These are phyloP conservation scores for Gymnodraco acuticeps DNA, from an alignment of 2,797 vertebrate genomes.

Conservation along the genomic window DNA sequence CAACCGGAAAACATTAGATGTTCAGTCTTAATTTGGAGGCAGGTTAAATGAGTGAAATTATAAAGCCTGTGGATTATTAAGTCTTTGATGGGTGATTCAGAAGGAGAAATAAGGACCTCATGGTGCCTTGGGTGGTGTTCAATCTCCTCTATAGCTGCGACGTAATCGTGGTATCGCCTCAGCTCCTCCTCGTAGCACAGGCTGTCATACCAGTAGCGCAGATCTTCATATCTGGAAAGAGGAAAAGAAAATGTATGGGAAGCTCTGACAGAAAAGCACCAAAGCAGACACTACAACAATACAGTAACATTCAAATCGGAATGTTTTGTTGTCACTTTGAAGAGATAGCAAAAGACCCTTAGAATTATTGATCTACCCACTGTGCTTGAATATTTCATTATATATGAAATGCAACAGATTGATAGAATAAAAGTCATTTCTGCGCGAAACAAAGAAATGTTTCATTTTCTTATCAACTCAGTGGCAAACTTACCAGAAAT, in stretches of 20 bases:
- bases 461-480: not conserved
- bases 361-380: not conserved
- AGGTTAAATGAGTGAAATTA: not conserved
- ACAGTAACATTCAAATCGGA: not conserved
- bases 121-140: constrained; percentile 61
- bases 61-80: not conserved
- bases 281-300: not conserved
- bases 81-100: not conserved
- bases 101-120: constrained; percentile 58
- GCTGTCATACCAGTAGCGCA: constrained; percentile 87
- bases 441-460: not conserved
- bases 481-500: too few species aligned
- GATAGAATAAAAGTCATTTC: not conserved
- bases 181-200: constrained; percentile 85
- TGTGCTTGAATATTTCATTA: not conserved
- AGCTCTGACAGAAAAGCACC: not conserved
- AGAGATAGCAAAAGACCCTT: not conserved
- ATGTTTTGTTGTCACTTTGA: not conserved
- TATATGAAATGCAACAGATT: not conserved
- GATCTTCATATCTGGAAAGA: constrained; percentile 82
- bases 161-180: constrained; percentile 80
- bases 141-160: constrained; percentile 76
- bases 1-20: constrained; percentile 25
- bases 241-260: not conserved
- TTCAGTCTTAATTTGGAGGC: not conserved